A percentile compares a stretch with the other conserved stretches of the same genome.
These are phyloP conservation scores for Megastigmus dorsalis DNA, from an alignment of 2,888 invertebrate species.

Conservation along the genomic window DNA sequence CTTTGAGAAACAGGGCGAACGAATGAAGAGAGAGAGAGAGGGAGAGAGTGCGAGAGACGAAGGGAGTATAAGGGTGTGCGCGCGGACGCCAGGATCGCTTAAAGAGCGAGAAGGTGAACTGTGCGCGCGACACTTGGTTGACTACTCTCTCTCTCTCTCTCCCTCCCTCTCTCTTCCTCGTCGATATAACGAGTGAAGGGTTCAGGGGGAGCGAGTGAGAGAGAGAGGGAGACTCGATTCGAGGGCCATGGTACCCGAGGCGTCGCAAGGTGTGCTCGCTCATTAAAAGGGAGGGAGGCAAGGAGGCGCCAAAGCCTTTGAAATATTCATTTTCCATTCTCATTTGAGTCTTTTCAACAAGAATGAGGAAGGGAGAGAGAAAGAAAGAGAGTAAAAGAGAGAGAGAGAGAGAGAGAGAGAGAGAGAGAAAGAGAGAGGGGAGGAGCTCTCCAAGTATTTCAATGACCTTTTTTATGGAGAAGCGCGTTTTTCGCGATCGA, in stretches of 20 bases:
- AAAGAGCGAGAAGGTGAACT: conserved; percentile 26
- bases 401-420: not conserved
- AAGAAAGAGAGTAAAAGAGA: conserved; percentile 7
- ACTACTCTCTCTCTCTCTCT: too few species aligned
- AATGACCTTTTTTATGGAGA: conserved; percentile 37
- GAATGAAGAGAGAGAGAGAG: not conserved
- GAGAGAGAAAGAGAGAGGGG: conserved; percentile 4
- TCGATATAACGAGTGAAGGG: conserved; percentile 32
- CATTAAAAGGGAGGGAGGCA: conserved; percentile 42
- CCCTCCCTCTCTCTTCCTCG: too few species aligned
- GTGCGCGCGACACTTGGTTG: conserved; percentile 23
- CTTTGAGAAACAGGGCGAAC: conserved; percentile 52
- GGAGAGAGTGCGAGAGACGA: not conserved
- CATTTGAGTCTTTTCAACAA: conserved; percentile 33
- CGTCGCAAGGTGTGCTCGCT: conserved; percentile 24
- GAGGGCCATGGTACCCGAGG: not conserved
- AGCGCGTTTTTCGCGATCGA: conserved; percentile 32
- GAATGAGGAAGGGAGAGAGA: not conserved
- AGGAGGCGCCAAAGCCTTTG: conserved; percentile 32
- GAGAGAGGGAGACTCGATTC: conserved; percentile 4
- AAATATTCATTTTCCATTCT: conserved; percentile 54
- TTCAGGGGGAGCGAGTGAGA: not conserved
- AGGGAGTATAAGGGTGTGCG: not conserved
- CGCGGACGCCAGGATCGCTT: not conserved
- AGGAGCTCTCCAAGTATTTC: conserved; percentile 29